These are phyloP conservation scores for Actias luna DNA, from an alignment of 2,888 invertebrate genomes.

Conservation along the genomic window DNA sequence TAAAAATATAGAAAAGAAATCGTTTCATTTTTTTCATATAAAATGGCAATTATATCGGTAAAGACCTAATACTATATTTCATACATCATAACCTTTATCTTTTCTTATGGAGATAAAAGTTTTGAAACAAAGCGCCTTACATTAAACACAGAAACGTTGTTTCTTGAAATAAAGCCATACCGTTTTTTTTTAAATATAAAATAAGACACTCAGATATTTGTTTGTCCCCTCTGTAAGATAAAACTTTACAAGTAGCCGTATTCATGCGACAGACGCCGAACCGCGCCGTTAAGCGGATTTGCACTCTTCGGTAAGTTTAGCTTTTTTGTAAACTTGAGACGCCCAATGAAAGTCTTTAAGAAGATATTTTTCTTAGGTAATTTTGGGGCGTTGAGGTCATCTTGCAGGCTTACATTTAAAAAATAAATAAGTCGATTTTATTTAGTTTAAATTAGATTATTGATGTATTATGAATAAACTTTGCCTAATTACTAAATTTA, in stretches of 20 bases:
- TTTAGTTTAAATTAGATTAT: neutral
- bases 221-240: constrained; percentile 8
- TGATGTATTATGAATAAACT: too few species aligned
- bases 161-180: constrained; percentile 1
- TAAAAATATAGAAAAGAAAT: too few species aligned
- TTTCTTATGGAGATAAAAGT: too few species aligned
- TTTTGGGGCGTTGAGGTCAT: neutral
- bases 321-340: constrained; percentile 3
- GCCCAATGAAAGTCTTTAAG: constrained; percentile 1
- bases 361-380: neutral
- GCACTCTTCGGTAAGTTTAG: constrained; percentile 6
- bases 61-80: too few species aligned
- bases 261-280: constrained; percentile 14
- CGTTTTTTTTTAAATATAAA: neutral
- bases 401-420: neutral
- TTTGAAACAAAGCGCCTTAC: neutral
- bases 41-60: too few species aligned
- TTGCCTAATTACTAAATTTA: too few species aligned
- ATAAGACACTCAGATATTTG: constrained; percentile 5
- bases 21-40: too few species aligned
- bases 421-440: neutral
- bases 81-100: too few species aligned
- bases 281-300: constrained; percentile 16
- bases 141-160: neutral
- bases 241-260: constrained; percentile 10